Conservation (phyloP, 2,888 invertebrate genomes). For the Heteromurus nitidus region DNA sequence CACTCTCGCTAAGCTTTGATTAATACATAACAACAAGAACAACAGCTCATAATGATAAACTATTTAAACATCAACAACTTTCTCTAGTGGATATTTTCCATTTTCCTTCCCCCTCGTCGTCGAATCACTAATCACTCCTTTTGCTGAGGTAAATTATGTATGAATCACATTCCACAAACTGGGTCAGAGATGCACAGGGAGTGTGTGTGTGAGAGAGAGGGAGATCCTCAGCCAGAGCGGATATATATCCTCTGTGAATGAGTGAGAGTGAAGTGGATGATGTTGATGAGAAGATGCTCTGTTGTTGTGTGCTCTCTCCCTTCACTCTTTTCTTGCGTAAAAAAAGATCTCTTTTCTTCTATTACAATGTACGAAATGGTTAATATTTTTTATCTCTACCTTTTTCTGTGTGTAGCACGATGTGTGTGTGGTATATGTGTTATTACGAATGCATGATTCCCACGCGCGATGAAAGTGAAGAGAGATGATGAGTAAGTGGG, state of each 20-base stretch:
- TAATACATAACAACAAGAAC: conserved; percentile 37
- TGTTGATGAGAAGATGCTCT: conserved; percentile 14
- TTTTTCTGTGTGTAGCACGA: too few relatives aligned
- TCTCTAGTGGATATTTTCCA: neutral
- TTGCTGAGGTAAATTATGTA: conserved; percentile 50
- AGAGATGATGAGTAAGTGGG: neutral
- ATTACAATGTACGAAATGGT: conserved; percentile 32
- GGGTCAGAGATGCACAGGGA: conserved; percentile 42
- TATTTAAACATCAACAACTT: conserved; percentile 50
- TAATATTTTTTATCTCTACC: conserved; percentile 19
- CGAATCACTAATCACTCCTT: conserved; percentile 56
- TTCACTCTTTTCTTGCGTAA: neutral
- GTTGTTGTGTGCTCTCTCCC: conserved; percentile 1
- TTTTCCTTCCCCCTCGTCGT: conserved; percentile 24
- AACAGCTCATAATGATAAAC: conserved; percentile 57
- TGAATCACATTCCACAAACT: conserved; percentile 46
- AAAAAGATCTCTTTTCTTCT: neutral
- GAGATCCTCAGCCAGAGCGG: neutral
- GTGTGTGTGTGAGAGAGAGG: neutral
- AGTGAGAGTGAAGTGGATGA: conserved; percentile 35
- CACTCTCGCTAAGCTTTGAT: conserved; percentile 48
- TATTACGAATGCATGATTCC: conserved; percentile 14
- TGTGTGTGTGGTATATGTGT: too few relatives aligned
- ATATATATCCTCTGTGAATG: conserved; percentile 4
- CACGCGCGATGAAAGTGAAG: neutral